Percentiles rank a stretch among this genome's conserved stretches.
These are phyloP conservation scores for Palythoa grandiflora DNA, from an alignment of 92 coral and sea anemone genomes.

Conservation along the genomic window DNA sequence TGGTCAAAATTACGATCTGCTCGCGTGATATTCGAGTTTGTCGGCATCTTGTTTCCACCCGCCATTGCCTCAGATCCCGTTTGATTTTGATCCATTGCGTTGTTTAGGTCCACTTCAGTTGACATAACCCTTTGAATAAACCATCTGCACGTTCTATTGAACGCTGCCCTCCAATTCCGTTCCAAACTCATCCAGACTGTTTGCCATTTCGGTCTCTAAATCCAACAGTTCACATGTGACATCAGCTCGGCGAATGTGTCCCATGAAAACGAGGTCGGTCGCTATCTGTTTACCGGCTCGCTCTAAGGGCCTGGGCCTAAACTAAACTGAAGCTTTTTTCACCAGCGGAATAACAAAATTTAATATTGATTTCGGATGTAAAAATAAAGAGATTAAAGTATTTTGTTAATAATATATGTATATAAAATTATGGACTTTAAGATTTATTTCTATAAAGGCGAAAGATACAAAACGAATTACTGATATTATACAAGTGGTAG, in stretches of 20 bases:
- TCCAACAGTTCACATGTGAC: constrained; percentile 77
- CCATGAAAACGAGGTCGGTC: constrained; percentile 62
- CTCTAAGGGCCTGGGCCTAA: neutral
- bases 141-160: constrained; percentile 91
- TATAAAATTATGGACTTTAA: too few relatives aligned
- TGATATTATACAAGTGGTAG: too few relatives aligned
- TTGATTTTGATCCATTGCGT: constrained; percentile 69
- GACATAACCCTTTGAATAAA: constrained; percentile 97
- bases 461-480: too few relatives aligned
- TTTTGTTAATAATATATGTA: too few relatives aligned
- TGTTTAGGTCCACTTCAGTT: constrained; percentile 76
- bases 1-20: constrained; percentile 80
- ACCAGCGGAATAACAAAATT: too few relatives aligned
- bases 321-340: neutral
- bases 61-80: constrained; percentile 75
- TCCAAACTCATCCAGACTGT: constrained; percentile 77
- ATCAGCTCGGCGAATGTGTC: constrained; percentile 55
- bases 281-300: neutral
- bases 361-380: too few relatives aligned
- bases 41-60: constrained; percentile 77
- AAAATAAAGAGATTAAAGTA: too few relatives aligned
- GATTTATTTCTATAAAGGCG: too few relatives aligned
- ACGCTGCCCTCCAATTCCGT: constrained; percentile 80
- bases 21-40: constrained; percentile 76
- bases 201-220: constrained; percentile 64